Evolutionary conservation across 2,888 invertebrate genomes (phyloP).

Genomic region (Andrena bicolor): DNA sequence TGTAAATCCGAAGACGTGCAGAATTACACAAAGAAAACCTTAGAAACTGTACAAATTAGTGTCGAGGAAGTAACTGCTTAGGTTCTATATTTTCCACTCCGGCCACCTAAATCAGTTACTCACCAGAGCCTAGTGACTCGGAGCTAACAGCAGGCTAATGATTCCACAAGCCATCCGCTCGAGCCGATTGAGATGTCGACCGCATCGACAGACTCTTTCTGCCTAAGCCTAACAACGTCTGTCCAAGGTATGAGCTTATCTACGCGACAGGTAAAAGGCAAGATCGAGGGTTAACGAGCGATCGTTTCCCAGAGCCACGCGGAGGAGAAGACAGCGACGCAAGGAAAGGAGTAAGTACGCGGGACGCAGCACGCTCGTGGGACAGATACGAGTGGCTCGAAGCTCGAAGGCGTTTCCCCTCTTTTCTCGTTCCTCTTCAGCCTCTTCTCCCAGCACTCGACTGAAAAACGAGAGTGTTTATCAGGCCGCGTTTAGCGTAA

Average conservation of each 20-base stretch:
- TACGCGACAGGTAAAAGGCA: conserved; percentile 25
- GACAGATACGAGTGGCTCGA: conserved; percentile 42
- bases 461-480: conserved; percentile 81
- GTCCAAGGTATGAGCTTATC: conserved; percentile 11
- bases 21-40: too few relatives aligned
- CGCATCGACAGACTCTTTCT: neutral
- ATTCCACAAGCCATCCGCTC: neutral
- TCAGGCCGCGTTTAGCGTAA: conserved; percentile 81
- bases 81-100: too few relatives aligned
- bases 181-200: conserved; percentile 18
- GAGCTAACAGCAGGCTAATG: neutral
- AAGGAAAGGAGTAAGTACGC: conserved; percentile 2
- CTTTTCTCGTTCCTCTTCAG: conserved; percentile 25
- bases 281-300: conserved; percentile 62
- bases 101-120: too few relatives aligned
- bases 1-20: too few relatives aligned
- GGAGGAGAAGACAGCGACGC: conserved; percentile 15
- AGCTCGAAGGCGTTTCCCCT: conserved; percentile 20
- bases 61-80: too few relatives aligned
- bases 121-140: too few relatives aligned
- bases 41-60: too few relatives aligned
- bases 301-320: conserved; percentile 64
- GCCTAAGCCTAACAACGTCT: neutral
- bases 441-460: conserved; percentile 53
- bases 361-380: conserved; percentile 19